These are phyloP conservation scores for Lepas anatifera DNA, from an alignment of 2,888 invertebrate species.

Conservation along the genomic window DNA sequence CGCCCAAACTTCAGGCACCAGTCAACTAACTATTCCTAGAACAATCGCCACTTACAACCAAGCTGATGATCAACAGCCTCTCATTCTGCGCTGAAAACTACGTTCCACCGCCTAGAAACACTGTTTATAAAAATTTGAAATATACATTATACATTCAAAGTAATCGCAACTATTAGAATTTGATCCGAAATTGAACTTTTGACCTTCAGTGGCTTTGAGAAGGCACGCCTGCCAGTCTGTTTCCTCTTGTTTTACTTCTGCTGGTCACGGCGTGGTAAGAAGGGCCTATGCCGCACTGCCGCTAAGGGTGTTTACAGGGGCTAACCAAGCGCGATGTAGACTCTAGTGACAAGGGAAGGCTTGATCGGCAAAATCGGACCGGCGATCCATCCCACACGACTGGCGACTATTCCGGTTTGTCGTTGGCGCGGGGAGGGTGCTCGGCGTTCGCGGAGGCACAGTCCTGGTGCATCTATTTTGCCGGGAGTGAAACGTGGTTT, in stretches of 20 bases:
- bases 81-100: too few relatives aligned
- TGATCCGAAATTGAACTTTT: not conserved
- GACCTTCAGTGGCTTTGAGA: slow-evolving; percentile 1
- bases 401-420: not conserved
- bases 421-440: not conserved
- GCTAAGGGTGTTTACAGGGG: not conserved
- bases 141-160: too few relatives aligned
- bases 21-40: too few relatives aligned
- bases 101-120: too few relatives aligned
- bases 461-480: too few relatives aligned
- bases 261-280: slow-evolving; percentile 2
- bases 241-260: slow-evolving; percentile 10
- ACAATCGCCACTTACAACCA: too few relatives aligned
- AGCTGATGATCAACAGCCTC: too few relatives aligned
- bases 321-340: not conserved
- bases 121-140: too few relatives aligned
- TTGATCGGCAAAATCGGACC: slow-evolving; percentile 12
- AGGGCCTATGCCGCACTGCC: not conserved
- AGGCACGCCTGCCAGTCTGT: slow-evolving; percentile 5
- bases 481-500: too few relatives aligned
- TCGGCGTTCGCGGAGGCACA: not conserved
- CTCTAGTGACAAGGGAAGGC: slow-evolving; percentile 7
- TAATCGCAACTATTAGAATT: too few relatives aligned
- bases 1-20: too few relatives aligned
- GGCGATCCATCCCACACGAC: slow-evolving; percentile 5